Base-by-base conservation (phyloP, 2,888 invertebrate genomes). In the Halocaridina rubra region DNA sequence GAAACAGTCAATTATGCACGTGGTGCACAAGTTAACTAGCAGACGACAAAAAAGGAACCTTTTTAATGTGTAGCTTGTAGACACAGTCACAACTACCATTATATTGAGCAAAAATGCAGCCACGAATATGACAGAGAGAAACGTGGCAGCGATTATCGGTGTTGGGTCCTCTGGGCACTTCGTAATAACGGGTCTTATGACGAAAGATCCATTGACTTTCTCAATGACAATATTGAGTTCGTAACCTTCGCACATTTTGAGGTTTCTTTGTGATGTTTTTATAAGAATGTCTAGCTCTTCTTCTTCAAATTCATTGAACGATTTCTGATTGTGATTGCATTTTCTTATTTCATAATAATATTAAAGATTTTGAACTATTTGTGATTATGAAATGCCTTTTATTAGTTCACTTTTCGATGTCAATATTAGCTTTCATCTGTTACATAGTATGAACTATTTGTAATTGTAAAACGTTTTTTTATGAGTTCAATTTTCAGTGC, bases 31-130 rank as follows among this genome's bases (percentile, higher is more conserved):
- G 76, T 89, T 89, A 3, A 89, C 71, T 2, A 89, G 61, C 22
- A 89, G 81, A 39, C 88, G 81, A 57, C 88, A 88, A 64, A 89
- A 88, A 19, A 88, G 79, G 16, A 85, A 77, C 29, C 85, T 86
- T 72, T 89, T 86, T n/a, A 89, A 88, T 1, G 87, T 87, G 71
- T 87, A 89, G 30, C 89, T 89, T n/a, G 89, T 89, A 30, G 82
- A 61, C 19, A 89, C 88, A 0, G 89, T 89, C 22, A 88, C 89
- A 10, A 89, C 64, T 3, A 89, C 81, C 64, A 89, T 88, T 13
- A 88, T 46, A 75, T 89, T 89, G 1, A 86, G 84, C 19, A 86
- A 53, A 80, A 89, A 89, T 16, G 89, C 86, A 3, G 78, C 64
- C 13, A 89, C 72, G 39, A 89, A 88, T 19, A 89, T 74, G 5